Evolutionary conservation across 2,797 vertebrate genomes (phyloP), one percentile per base, ranked within the genome.

Genomic region (Luscinia megarhynchos): DNA sequence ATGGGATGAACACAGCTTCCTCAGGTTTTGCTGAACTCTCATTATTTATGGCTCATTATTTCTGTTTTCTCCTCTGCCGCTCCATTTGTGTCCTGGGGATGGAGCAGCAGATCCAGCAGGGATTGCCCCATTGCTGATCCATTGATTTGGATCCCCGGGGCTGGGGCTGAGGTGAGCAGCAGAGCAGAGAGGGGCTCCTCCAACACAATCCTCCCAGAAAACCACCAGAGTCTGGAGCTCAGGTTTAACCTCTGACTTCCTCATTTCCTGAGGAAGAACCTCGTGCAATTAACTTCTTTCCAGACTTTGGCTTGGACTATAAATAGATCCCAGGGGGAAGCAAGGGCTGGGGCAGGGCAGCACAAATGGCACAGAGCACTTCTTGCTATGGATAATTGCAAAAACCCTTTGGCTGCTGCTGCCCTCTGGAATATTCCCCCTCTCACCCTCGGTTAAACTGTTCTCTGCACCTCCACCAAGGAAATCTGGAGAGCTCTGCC

Each of bases 11-110:
- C 14, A 24, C 9, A 75, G n/a, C 36, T 67, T 20, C 14, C 10
- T 36, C 17, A 5, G 38, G 23, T 18, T 67, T 38, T 46, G 84
- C 21, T 29, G 5, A 23, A 13, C 20, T 15, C 7, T 5, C 17
- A 4, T 41, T 21, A 50, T 21, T 30, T 5, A 1, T 12, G 77
- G 7, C 46, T 14, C 46, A 48, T 48, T 48, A 24, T 48, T 48
- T 48, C 14, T 48, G 13, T 5, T 11, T 51, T 30, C 53, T 83
- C 73, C 26, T 72, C 61, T 26, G 9, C 41, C 27, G 4, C 45
- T 17, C 36, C 10, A 3, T 15, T 30, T 27, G 14, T 23, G 62
- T 8, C 38, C 16, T 1, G 0, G 5, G 16, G 70, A 45, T 9
- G 27, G 51, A 76, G 55, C 26, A 57, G 63, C 36, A 30, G 73